These are phyloP conservation scores for Cantharis rufa DNA, from an alignment of 2,888 invertebrate species.

Conservation along the genomic window DNA sequence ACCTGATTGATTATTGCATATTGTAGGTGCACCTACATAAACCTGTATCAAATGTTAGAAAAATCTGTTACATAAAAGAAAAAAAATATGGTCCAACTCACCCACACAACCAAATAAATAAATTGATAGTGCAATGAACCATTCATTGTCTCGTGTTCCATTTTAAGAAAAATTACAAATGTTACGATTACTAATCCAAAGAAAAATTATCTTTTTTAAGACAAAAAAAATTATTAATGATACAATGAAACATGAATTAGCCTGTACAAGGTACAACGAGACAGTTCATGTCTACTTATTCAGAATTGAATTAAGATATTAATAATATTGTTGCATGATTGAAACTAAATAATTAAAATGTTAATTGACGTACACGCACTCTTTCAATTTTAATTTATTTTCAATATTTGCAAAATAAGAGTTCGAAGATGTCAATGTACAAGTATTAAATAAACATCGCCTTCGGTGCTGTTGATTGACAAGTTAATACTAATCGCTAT, in stretches of 20 bases:
- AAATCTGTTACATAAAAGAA: not conserved
- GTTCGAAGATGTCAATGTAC: not conserved
- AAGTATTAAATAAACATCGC: constrained; percentile 2
- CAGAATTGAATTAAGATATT: not conserved
- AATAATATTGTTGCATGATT: no score
- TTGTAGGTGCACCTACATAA: not conserved
- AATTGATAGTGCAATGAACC: not conserved
- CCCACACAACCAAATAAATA: not conserved
- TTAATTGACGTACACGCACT: not conserved
- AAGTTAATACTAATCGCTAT: not conserved
- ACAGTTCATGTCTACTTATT: not conserved
- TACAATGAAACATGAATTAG: no score
- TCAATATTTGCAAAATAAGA: not conserved
- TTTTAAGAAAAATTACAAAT: not conserved
- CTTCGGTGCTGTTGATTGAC: not conserved
- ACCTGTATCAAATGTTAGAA: not conserved
- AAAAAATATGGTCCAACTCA: not conserved
- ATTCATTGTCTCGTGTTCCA: not conserved
- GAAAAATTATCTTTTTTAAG: not conserved
- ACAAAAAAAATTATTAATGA: not conserved
- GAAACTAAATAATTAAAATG: not conserved
- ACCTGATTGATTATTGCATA: not conserved
- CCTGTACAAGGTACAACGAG: no score
- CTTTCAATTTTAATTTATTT: not conserved
- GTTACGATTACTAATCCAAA: not conserved